Percentiles rank a stretch among this genome's conserved stretches.
Evolutionary conservation across 2,888 invertebrate genomes (phyloP).

Genomic region (Euspilapteryx auroguttella): DNA sequence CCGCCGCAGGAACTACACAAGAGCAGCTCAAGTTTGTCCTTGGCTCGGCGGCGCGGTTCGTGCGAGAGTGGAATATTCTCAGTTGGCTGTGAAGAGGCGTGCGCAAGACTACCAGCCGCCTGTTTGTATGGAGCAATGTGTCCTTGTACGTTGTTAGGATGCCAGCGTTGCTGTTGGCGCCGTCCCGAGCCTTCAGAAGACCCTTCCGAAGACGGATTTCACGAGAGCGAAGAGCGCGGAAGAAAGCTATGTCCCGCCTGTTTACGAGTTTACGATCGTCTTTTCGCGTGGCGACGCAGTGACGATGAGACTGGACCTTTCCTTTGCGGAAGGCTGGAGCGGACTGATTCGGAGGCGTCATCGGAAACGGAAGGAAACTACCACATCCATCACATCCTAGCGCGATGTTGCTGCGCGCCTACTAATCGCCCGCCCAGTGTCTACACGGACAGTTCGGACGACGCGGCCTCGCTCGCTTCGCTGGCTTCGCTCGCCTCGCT

Average conservation of each 20-base stretch:
- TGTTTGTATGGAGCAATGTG: constrained; percentile 32
- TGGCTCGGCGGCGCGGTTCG: constrained; percentile 71
- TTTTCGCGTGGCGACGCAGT: constrained; percentile 34
- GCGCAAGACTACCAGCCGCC: constrained; percentile 30
- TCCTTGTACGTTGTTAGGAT: constrained; percentile 42
- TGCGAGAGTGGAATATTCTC: constrained; percentile 91
- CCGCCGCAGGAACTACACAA: constrained; percentile 12
- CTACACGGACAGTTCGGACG: constrained; percentile 86
- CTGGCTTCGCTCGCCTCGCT: no score
- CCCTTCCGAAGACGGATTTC: constrained; percentile 11
- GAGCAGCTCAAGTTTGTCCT: constrained; percentile 14
- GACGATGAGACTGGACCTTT: constrained; percentile 54
- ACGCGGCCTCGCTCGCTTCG: constrained; percentile 78
- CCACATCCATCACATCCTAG: constrained; percentile 28
- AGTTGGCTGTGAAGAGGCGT: constrained; percentile 78
- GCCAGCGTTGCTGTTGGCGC: constrained; percentile 45
- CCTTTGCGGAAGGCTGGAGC: constrained; percentile 21
- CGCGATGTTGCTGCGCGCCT: constrained; percentile 39
- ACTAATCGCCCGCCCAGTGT: constrained; percentile 77
- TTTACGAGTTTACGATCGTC: constrained; percentile 26
- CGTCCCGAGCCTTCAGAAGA: constrained; percentile 14
- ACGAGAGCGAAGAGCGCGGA: constrained; percentile 9
- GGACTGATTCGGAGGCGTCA: constrained; percentile 11
- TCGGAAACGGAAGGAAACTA: constrained; percentile 9
- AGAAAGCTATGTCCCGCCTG: constrained; percentile 22